A percentile compares a stretch with the other conserved stretches of the same genome.
These are phyloP conservation scores for Odobenus rosmarus DNA, from an alignment of 2,113 vertebrate species.

Conservation along the genomic window DNA sequence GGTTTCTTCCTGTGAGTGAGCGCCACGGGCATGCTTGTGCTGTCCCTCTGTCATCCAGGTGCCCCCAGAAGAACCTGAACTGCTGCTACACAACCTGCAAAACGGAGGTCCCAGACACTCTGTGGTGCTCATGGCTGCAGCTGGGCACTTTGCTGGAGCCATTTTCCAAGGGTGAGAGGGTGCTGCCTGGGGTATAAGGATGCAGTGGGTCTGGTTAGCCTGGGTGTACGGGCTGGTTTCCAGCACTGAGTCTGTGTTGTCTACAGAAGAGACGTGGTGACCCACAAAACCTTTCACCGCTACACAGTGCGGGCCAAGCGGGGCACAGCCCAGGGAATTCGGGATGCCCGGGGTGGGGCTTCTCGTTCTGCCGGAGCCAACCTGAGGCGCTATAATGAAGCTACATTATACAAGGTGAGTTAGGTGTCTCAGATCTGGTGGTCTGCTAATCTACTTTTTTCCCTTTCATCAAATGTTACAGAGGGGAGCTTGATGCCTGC, in stretches of 20 bases:
- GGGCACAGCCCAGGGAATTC: constrained; percentile 92
- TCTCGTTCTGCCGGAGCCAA: constrained; percentile 93
- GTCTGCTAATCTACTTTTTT: background rate
- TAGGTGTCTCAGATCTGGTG: background rate
- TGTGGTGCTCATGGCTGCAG: constrained; percentile 95
- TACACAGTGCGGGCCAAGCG: constrained; percentile 95
- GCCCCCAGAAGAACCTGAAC: constrained; percentile 75
- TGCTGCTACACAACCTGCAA: constrained; percentile 84
- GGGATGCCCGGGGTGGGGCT: constrained; percentile 90
- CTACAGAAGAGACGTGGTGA: constrained; percentile 89
- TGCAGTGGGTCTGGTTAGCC: background rate
- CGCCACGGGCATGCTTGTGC: constrained; percentile 4
- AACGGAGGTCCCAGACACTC: constrained; percentile 82
- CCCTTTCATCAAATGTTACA: background rate
- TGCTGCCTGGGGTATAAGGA: background rate
- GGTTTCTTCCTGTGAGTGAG: background rate
- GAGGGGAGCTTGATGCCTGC: background rate
- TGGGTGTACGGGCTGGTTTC: background rate
- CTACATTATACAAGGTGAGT: constrained; percentile 89
- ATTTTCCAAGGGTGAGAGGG: constrained; percentile 93
- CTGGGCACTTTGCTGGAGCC: constrained; percentile 97
- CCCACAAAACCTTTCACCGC: constrained; percentile 97
- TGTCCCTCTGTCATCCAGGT: constrained; percentile 57
- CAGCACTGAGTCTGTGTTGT: constrained; percentile 59
- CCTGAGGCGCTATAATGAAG: constrained; percentile 94